These are phyloP conservation scores for Epizoanthus scotinus DNA, from an alignment of 92 coral and sea anemone species.

Conservation along the genomic window DNA sequence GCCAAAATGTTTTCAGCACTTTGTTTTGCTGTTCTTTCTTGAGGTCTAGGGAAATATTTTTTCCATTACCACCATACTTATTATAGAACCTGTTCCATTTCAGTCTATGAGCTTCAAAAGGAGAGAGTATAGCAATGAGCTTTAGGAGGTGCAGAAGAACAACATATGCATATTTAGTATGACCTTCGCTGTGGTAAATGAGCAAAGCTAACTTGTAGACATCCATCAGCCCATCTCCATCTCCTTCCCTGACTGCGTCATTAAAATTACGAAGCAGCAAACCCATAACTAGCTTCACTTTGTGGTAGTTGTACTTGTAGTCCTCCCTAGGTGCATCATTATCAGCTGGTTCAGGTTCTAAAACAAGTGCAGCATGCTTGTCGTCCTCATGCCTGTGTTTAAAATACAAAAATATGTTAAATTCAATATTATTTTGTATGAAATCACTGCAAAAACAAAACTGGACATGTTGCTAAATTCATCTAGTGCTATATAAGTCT, in stretches of 20 bases:
- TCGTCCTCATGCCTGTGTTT: too few species aligned
- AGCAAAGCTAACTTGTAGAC: slow-evolving; percentile 49
- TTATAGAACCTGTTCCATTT: slow-evolving; percentile 60
- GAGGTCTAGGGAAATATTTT: slow-evolving; percentile 56
- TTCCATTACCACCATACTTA: slow-evolving; percentile 52
- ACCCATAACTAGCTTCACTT: slow-evolving; percentile 34
- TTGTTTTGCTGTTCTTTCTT: slow-evolving; percentile 54
- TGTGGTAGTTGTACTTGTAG: slow-evolving; percentile 37
- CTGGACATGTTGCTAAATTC: too few species aligned
- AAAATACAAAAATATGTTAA: too few species aligned
- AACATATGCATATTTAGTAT: not conserved
- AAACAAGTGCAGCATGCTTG: too few species aligned
- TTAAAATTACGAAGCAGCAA: slow-evolving; percentile 27
- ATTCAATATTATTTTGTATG: too few species aligned
- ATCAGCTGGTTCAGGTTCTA: too few species aligned
- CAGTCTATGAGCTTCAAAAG: slow-evolving; percentile 43
- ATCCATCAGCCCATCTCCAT: slow-evolving; percentile 53
- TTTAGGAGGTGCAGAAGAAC: slow-evolving; percentile 35
- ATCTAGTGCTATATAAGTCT: too few species aligned
- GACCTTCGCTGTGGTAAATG: slow-evolving; percentile 39
- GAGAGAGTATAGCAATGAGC: slow-evolving; percentile 43
- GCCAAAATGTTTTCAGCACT: too few species aligned
- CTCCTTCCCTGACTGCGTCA: slow-evolving; percentile 36
- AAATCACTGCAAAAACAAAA: too few species aligned
- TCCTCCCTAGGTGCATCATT: slow-evolving; percentile 6